Conservation (phyloP, 2,888 invertebrate genomes). For the Penaeus monodon region DNA sequence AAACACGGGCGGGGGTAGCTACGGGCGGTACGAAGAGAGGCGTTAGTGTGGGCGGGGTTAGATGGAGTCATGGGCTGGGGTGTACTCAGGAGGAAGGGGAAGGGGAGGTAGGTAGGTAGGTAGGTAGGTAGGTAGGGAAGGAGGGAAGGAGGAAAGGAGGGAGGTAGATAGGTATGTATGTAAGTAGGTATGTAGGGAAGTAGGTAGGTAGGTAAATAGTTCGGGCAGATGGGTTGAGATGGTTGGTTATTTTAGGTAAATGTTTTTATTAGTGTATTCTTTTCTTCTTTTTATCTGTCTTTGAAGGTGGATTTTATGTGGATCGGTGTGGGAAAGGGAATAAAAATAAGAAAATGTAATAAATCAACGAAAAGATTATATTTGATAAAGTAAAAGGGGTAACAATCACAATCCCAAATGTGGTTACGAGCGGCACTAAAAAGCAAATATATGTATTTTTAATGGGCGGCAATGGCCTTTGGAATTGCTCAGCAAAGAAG, state of each 20-base stretch:
- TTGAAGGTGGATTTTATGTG: too few species aligned
- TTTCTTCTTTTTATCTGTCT: too few species aligned
- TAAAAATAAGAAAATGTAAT: too few species aligned
- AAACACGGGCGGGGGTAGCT: slow-evolving; percentile 92
- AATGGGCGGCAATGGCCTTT: too few species aligned
- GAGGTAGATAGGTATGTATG: background rate
- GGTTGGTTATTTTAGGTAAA: background rate
- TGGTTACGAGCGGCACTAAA: too few species aligned
- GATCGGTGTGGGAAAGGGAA: too few species aligned
- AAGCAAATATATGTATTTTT: too few species aligned
- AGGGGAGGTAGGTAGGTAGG: background rate
- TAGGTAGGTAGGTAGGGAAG: background rate
- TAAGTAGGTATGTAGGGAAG: background rate
- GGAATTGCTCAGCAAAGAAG: too few species aligned
- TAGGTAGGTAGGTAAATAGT: background rate
- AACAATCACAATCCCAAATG: too few species aligned
- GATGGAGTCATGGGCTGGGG: background rate
- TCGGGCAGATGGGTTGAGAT: background rate
- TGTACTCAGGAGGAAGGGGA: background rate
- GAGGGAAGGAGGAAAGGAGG: background rate
- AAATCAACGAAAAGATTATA: too few species aligned
- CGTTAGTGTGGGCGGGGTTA: slow-evolving; percentile 7
- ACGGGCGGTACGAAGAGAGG: background rate
- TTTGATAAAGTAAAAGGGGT: too few species aligned
- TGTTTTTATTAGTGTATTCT: too few species aligned